These are phyloP conservation scores for Tragelaphus buxtoni DNA, from an alignment of 2,113 vertebrate genomes.

Conservation along the genomic window DNA sequence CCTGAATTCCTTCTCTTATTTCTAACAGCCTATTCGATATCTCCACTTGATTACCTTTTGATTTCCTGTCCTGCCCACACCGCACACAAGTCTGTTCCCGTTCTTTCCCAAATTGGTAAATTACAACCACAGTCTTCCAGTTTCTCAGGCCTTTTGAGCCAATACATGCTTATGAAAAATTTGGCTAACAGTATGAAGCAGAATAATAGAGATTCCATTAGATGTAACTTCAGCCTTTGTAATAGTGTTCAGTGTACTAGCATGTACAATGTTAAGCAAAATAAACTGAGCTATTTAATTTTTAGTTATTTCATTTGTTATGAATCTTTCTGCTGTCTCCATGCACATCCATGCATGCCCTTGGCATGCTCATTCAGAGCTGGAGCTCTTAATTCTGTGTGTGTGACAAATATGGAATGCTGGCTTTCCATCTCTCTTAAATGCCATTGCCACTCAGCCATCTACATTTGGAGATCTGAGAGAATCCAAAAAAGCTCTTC, in stretches of 20 bases:
- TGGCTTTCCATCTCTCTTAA: background rate
- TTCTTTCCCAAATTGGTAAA: background rate
- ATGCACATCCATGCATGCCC: background rate
- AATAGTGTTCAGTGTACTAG: background rate
- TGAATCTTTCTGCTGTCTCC: background rate
- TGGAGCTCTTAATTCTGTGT: background rate
- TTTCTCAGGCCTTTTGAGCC: background rate
- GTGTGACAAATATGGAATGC: background rate
- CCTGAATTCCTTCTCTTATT: background rate
- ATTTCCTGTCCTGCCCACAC: background rate
- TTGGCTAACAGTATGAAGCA: background rate
- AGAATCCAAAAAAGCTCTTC: background rate
- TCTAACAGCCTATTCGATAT: background rate
- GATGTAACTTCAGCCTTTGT: background rate
- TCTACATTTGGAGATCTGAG: background rate
- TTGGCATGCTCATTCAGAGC: background rate
- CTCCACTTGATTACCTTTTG: constrained; percentile 17
- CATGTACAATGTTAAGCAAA: background rate
- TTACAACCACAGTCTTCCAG: background rate
- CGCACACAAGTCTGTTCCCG: background rate
- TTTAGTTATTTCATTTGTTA: background rate
- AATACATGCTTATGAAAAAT: background rate
- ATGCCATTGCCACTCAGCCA: background rate
- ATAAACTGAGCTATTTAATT: background rate
- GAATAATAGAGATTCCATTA: background rate